Conservation (phyloP, 2,113 vertebrate species). For the Pituophis catenifer region DNA sequence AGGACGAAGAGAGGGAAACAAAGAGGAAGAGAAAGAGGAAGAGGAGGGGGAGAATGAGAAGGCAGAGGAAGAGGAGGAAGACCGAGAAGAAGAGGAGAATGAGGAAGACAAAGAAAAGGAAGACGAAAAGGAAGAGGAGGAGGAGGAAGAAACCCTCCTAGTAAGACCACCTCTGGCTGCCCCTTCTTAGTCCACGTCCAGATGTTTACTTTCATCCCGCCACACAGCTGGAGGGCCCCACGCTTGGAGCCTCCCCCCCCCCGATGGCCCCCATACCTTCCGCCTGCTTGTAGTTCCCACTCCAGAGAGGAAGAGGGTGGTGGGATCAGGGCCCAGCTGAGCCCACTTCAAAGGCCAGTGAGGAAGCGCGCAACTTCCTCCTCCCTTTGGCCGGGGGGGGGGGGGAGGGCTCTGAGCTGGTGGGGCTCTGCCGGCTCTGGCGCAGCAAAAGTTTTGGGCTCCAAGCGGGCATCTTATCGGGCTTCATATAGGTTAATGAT, state of each 20-base stretch:
- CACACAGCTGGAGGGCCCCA: not conserved
- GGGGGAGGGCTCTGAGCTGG: not conserved
- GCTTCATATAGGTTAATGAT: not conserved
- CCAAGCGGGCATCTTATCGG: not conserved
- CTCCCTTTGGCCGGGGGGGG: no score
- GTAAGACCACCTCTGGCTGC: not conserved
- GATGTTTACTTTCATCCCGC: not conserved
- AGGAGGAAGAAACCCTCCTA: not conserved
- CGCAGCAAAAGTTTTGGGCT: not conserved
- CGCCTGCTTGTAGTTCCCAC: not conserved
- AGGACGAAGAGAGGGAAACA: no score
- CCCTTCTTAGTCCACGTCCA: not conserved
- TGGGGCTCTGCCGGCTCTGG: not conserved
- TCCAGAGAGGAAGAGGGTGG: not conserved
- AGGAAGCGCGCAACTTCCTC: not conserved
- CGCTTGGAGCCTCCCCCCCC: rapidly evolving
- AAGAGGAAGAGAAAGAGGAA: no score
- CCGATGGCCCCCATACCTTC: not conserved
- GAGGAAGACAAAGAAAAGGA: no score
- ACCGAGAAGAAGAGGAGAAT: no score
- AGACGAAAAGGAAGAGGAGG: no score
- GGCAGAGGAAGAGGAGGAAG: no score
- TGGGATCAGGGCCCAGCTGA: not conserved
- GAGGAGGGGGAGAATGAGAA: no score
- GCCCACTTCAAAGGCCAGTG: not conserved